Evolutionary conservation across 2,888 invertebrate genomes (phyloP).

Genomic region (Tinea pellionella): DNA sequence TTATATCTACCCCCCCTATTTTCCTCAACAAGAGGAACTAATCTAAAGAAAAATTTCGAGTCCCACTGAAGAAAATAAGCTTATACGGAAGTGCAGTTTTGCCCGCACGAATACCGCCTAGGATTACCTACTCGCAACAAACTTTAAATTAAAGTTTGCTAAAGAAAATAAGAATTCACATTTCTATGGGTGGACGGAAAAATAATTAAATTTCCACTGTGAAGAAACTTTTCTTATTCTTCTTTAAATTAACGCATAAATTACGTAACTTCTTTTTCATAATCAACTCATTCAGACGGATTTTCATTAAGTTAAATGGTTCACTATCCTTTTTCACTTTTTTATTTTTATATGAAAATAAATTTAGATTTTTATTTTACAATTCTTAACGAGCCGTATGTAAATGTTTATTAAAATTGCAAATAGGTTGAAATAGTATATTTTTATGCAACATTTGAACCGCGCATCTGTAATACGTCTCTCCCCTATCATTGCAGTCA

Average conservation of each 20-base stretch:
- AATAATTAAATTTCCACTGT: conserved; percentile 33
- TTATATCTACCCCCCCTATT: conserved; percentile 55
- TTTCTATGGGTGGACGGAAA: conserved; percentile 27
- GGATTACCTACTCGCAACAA: conserved; percentile 50
- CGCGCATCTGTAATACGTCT: conserved; percentile 37
- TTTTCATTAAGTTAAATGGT: background rate
- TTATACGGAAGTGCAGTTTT: conserved; percentile 63
- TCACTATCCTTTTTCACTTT: background rate
- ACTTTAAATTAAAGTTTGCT: conserved; percentile 63
- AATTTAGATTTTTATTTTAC: no score
- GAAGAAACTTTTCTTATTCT: conserved; percentile 2
- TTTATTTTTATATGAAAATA: no score
- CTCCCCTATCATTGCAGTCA: conserved; percentile 21
- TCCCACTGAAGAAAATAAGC: conserved; percentile 62
- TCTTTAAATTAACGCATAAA: background rate
- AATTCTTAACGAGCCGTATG: no score
- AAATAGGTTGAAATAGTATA: conserved; percentile 8
- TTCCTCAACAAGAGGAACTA: conserved; percentile 66
- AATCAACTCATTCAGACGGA: background rate
- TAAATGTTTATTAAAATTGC: conserved; percentile 8
- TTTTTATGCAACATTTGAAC: conserved; percentile 44
- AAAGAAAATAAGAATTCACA: conserved; percentile 44
- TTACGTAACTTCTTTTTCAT: background rate
- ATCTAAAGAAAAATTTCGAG: conserved; percentile 69
- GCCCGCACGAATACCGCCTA: conserved; percentile 53